phyloP scores from a whole-genome alignment of 2,888 invertebrate genomes.

The Hydrotaea cyrtoneurina region DNA sequence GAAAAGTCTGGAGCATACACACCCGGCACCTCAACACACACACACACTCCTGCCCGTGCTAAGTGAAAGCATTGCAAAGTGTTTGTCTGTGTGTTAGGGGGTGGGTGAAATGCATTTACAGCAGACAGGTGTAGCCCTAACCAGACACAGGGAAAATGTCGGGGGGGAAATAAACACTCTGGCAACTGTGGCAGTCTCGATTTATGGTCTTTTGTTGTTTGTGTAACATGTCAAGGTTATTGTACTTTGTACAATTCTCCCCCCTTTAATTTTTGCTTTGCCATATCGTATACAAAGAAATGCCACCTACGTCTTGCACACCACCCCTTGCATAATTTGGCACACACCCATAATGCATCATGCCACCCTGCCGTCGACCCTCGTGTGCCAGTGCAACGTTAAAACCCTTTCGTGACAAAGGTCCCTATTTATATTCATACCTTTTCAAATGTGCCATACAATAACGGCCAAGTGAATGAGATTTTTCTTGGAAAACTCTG shows the following conservation, averaged over 20 bases:
- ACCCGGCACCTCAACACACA: neutral
- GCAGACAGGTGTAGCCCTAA: conserved; percentile 19
- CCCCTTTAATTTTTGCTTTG: neutral
- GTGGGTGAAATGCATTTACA: neutral
- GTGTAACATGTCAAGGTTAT: conserved; percentile 66
- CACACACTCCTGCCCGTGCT: neutral
- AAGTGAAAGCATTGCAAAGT: conserved; percentile 38
- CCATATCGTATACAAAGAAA: neutral
- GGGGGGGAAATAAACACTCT: neutral
- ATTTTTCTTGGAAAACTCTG: neutral
- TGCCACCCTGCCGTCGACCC: neutral
- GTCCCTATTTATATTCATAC: neutral
- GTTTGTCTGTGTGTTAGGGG: neutral
- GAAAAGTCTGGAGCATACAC: conserved; percentile 30
- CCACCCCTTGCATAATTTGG: neutral
- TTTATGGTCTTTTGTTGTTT: conserved; percentile 10
- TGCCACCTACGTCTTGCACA: conserved; percentile 20
- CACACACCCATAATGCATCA: neutral
- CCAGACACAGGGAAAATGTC: neutral
- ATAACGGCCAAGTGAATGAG: neutral
- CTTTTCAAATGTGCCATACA: neutral
- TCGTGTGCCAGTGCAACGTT: conserved; percentile 2
- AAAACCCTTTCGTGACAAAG: neutral
- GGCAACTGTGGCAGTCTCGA: conserved; percentile 24
- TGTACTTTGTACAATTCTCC: conserved; percentile 55